phyloP scores from a whole-genome alignment of 1,140 invertebrate species.

The Drosophila seguyi region DNA sequence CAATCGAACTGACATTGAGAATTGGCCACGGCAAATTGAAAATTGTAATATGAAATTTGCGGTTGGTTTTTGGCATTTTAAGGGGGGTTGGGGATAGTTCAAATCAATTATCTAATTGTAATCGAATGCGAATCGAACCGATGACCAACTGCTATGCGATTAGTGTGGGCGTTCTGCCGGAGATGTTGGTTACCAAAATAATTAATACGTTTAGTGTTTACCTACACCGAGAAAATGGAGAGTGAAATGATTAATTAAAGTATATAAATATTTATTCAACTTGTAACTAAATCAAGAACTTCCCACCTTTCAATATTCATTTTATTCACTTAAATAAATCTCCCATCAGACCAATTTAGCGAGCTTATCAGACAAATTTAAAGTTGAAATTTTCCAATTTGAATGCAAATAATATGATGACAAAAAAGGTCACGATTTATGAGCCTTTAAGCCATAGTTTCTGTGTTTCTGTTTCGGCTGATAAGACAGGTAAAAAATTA shows the following conservation, averaged over 20 bases:
- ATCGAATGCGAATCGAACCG: slow-evolving; percentile 29
- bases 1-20: slow-evolving; percentile 61
- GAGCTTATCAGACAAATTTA: slow-evolving; percentile 19
- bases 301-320: not conserved
- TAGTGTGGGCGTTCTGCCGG: slow-evolving; percentile 9
- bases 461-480: slow-evolving; percentile 5
- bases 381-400: slow-evolving; percentile 43
- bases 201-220: slow-evolving; percentile 4
- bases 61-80: slow-evolving; percentile 8
- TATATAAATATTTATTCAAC: no score
- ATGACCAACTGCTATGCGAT: slow-evolving; percentile 4
- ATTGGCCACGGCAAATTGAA: slow-evolving; percentile 54
- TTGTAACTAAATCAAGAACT: not conserved
- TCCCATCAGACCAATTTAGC: not conserved
- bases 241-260: no score
- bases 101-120: slow-evolving; percentile 74
- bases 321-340: slow-evolving; percentile 21
- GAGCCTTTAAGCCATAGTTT: not conserved
- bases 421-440: slow-evolving; percentile 26
- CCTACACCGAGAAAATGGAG: no score
- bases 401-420: slow-evolving; percentile 42
- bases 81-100: not conserved
- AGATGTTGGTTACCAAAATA: slow-evolving; percentile 10
- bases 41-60: slow-evolving; percentile 67
- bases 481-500: slow-evolving; percentile 18